These are phyloP conservation scores for Polyploca ridens DNA, from an alignment of 2,888 invertebrate species.

Conservation along the genomic window DNA sequence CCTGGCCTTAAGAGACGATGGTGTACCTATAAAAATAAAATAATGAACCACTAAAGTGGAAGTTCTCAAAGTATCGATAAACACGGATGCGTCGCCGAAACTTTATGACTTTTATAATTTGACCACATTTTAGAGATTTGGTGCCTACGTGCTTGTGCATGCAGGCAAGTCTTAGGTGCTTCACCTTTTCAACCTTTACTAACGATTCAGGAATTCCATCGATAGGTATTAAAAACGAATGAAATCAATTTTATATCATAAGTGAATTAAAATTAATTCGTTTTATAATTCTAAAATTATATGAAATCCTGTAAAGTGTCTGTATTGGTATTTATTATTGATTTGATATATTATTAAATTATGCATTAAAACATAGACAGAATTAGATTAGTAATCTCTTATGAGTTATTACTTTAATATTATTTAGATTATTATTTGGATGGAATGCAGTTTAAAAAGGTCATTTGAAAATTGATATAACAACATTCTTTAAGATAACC, in stretches of 20 bases:
- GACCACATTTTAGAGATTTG: background rate
- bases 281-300: background rate
- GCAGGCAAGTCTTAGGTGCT: background rate
- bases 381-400: background rate
- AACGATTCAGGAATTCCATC: background rate
- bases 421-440: background rate
- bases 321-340: background rate
- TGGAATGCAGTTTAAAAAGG: background rate
- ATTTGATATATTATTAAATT: background rate
- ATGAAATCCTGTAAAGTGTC: background rate
- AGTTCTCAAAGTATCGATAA: background rate
- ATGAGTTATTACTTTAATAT: conserved; percentile 3
- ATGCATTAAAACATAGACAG: conserved; percentile 1
- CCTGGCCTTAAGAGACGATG: background rate
- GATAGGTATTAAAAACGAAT: background rate
- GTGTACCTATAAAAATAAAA: background rate
- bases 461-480: conserved; percentile 1
- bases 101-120: conserved; percentile 7
- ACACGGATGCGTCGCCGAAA: background rate
- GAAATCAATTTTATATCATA: background rate
- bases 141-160: background rate
- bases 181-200: background rate
- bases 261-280: background rate
- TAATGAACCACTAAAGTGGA: background rate
- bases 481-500: background rate